Evolutionary conservation across 2,113 vertebrate genomes (phyloP).

Genomic region (Hippocampus zosterae): DNA sequence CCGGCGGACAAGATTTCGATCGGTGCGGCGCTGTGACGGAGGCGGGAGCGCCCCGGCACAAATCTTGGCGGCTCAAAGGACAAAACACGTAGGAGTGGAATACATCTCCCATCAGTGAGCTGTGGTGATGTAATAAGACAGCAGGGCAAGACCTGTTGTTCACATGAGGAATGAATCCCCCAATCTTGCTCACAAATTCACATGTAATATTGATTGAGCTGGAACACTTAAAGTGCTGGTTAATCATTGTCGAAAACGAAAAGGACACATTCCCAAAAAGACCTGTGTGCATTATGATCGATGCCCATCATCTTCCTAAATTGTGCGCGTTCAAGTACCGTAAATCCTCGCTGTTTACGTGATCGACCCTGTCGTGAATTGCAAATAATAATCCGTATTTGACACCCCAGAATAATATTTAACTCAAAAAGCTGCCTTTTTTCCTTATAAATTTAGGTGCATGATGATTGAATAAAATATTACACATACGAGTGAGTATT

Average conservation of each 20-base stretch:
- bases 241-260: not conserved
- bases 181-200: constrained; percentile 13
- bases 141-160: constrained; percentile 35
- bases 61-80: constrained; percentile 55
- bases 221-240: constrained; percentile 10
- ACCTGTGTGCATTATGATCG: not conserved
- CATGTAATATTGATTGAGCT: not conserved
- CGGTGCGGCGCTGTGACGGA: constrained; percentile 11
- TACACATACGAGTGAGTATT: no score
- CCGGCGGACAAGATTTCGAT: constrained; percentile 57
- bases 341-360: not conserved
- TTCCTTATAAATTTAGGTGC: no score
- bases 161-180: constrained; percentile 20
- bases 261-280: not conserved
- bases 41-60: constrained; percentile 13
- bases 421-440: no score
- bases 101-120: constrained; percentile 31
- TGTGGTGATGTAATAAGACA: constrained; percentile 43
- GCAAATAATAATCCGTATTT: no score
- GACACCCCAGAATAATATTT: no score
- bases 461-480: no score
- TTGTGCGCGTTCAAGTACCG: not conserved
- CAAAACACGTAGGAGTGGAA: constrained; percentile 50
- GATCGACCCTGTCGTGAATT: no score
- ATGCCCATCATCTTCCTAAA: not conserved